Evolutionary conservation across 2,888 invertebrate genomes (phyloP), one percentile per base, ranked within the genome.

Genomic region (Hanleya hanleyi): DNA sequence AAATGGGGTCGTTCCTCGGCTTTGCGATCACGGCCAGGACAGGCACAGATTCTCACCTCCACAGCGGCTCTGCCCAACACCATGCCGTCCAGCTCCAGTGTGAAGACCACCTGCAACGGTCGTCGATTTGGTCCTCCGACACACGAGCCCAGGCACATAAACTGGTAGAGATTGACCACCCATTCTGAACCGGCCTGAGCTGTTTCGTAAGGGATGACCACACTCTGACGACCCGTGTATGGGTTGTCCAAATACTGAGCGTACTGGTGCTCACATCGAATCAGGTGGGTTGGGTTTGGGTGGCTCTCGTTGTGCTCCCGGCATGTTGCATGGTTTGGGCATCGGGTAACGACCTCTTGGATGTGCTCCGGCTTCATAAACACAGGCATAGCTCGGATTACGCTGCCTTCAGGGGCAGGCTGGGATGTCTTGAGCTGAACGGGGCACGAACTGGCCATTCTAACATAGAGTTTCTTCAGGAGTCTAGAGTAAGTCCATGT

Each of bases 61-160:
- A 96, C 91, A n/a, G 92, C 91, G 77, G 93, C 92, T 0, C 95
- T 92, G 0, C 95, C 96, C 38, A 93, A 86, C 9, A 95, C 92
- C 1, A 86, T 82, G 9, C 93, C 93, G 0, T 88, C 87, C 76
- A 83, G 83, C 77, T 89, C 89, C 61, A 89, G 74, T 0, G 88
- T 88, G 81, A 88, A 87, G 74, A 89, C 87, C 74, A 89, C 91
- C 67, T 94, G 94, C 0, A 95, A 93, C 0, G 94, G 92, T 5
- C 95, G 92, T 0, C 96, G 88, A 85, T 95, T 95, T 91, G 96
- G 95, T 0, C 96, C 95, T 0, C 94, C 93, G 0, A 93, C 92
- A 87, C 96, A 96, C 18, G 94, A 94, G 76, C 94, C 95, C 88
- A 95, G 94, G 90, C 96, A 96, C 69, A 93, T 93, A 86, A 96